Conservation (phyloP, 2,888 invertebrate species). For the Galerucella calmariensis region DNA sequence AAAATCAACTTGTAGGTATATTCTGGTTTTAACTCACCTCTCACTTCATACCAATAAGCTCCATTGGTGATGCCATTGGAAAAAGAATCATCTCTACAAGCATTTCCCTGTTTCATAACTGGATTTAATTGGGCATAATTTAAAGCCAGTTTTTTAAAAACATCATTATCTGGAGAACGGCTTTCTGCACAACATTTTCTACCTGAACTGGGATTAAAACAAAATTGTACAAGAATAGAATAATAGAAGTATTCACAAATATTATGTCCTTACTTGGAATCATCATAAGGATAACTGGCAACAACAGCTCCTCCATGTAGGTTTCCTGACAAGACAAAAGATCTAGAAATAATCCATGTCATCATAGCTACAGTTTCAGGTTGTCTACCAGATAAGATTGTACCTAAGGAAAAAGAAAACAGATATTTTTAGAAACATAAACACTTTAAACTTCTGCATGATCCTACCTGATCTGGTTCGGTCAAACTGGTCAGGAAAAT, state of each 20-base stretch:
- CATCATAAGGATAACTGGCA: conserved; percentile 97
- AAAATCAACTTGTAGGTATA: background rate
- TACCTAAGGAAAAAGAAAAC: conserved; percentile 54
- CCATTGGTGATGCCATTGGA: conserved; percentile 89
- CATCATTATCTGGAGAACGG: conserved; percentile 81
- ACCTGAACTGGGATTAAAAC: conserved; percentile 61
- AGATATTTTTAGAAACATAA: conserved; percentile 12
- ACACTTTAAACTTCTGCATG: background rate
- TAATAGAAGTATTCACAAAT: background rate
- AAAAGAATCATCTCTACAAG: conserved; percentile 80
- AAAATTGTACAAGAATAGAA: background rate
- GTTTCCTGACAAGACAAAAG: conserved; percentile 94
- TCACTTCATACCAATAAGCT: conserved; percentile 89
- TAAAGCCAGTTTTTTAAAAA: conserved; percentile 83
- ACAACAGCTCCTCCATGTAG: conserved; percentile 97
- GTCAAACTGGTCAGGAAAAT: conserved; percentile 90
- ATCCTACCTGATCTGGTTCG: conserved; percentile 56
- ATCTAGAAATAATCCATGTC: conserved; percentile 86
- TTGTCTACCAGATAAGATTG: conserved; percentile 73
- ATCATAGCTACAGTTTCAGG: conserved; percentile 91
- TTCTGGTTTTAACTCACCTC: conserved; percentile 67
- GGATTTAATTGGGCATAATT: conserved; percentile 80
- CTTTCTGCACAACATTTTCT: conserved; percentile 79
- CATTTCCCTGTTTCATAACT: conserved; percentile 79
- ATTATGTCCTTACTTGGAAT: conserved; percentile 72